Conservation (phyloP, 2,888 invertebrate species). For the Serripes groenlandicus region DNA sequence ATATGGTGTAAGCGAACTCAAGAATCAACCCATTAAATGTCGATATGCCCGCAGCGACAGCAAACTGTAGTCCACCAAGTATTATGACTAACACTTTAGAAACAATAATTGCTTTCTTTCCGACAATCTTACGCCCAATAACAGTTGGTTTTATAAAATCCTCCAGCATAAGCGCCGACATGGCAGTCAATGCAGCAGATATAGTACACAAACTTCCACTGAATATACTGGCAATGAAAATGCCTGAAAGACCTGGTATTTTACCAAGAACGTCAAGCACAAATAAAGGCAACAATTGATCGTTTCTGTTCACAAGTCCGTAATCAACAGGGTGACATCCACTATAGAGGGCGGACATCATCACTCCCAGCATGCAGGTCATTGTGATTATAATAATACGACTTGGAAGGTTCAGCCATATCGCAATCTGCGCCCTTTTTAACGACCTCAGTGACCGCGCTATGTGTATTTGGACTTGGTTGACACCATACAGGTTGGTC, state of each 20-base stretch:
- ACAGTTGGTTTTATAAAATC: slow-evolving; percentile 67
- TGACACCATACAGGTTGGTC: slow-evolving; percentile 97
- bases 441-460: slow-evolving; percentile 94
- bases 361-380: slow-evolving; percentile 49
- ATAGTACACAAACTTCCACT: slow-evolving; percentile 93
- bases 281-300: slow-evolving; percentile 94
- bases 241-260: slow-evolving; percentile 93
- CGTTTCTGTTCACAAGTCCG: slow-evolving; percentile 49
- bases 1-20: slow-evolving; percentile 79
- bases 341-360: slow-evolving; percentile 59
- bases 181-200: slow-evolving; percentile 59
- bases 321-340: slow-evolving; percentile 53
- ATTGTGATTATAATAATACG: slow-evolving; percentile 43
- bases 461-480: slow-evolving; percentile 97
- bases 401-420: slow-evolving; percentile 58
- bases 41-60: slow-evolving; percentile 54
- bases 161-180: slow-evolving; percentile 59
- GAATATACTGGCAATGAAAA: slow-evolving; percentile 97
- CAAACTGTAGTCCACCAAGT: slow-evolving; percentile 53
- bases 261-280: slow-evolving; percentile 93
- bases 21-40: slow-evolving; percentile 71
- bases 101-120: slow-evolving; percentile 41
- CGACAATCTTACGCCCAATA: slow-evolving; percentile 24
- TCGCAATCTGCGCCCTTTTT: slow-evolving; percentile 89
- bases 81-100: slow-evolving; percentile 50